Evolutionary conservation across 1,140 invertebrate species (phyloP).

Genomic region (Heterodera carotae): DNA sequence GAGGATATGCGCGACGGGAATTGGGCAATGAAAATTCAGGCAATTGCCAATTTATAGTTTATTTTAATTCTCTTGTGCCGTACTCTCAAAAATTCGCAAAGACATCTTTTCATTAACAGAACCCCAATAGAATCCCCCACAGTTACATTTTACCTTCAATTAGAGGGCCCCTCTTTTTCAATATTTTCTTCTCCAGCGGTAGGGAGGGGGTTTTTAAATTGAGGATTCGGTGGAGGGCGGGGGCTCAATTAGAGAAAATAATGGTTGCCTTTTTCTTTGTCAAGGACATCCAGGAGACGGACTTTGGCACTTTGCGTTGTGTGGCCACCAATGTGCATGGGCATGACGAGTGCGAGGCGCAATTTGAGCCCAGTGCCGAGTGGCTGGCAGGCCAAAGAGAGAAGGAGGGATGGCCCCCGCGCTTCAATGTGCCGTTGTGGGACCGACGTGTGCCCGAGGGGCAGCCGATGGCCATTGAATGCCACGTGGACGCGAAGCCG

Average conservation of each 20-base stretch:
- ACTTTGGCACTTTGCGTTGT: slow-evolving; percentile 67
- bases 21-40: slow-evolving; percentile 49
- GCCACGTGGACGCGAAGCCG: slow-evolving; percentile 65
- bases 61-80: not conserved
- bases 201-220: too few relatives aligned
- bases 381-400: slow-evolving; percentile 22
- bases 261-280: slow-evolving; percentile 48
- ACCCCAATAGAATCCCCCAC: too few relatives aligned
- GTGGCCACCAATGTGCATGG: slow-evolving; percentile 67
- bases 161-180: too few relatives aligned
- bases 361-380: slow-evolving; percentile 52
- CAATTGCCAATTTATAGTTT: not conserved
- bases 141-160: too few relatives aligned
- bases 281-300: slow-evolving; percentile 64
- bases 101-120: too few relatives aligned
- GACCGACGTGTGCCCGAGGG: slow-evolving; percentile 60
- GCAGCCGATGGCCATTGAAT: slow-evolving; percentile 61
- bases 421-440: slow-evolving; percentile 65
- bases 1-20: slow-evolving; percentile 65
- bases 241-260: too few relatives aligned
- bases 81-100: too few relatives aligned
- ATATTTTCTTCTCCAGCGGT: too few relatives aligned
- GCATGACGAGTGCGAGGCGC: slow-evolving; percentile 65
- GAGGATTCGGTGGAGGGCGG: too few relatives aligned
- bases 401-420: slow-evolving; percentile 58